Conservation (phyloP, 2,888 invertebrate species). For the Calliphora vomitoria region DNA sequence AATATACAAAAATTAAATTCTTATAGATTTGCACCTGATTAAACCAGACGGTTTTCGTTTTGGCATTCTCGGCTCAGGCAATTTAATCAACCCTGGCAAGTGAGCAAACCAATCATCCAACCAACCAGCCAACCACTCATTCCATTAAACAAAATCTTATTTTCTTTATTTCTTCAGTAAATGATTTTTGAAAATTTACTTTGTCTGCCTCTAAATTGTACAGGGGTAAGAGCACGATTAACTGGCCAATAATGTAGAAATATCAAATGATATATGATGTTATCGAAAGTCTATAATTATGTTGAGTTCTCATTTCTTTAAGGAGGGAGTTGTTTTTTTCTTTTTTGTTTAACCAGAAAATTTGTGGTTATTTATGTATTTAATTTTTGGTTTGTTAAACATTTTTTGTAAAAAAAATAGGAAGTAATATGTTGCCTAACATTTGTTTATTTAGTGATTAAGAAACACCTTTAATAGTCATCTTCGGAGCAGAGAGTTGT, state of each 20-base stretch:
- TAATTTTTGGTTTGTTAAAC: conserved; percentile 41
- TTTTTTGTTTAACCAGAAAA: conserved; percentile 56
- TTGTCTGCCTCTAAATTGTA: not conserved
- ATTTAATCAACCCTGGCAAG: conserved; percentile 60
- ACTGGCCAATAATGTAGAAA: conserved; percentile 44
- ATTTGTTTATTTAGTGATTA: conserved; percentile 69
- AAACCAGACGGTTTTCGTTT: conserved; percentile 68
- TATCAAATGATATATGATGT: conserved; percentile 72
- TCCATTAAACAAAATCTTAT: conserved; percentile 47
- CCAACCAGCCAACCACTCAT: conserved; percentile 15
- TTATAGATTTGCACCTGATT: conserved; percentile 78
- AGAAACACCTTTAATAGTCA: conserved; percentile 67
- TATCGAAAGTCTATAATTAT: conserved; percentile 72
- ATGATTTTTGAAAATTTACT: conserved; percentile 51
- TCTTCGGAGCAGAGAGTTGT: not conserved
- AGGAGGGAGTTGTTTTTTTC: conserved; percentile 3
- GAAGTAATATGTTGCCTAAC: conserved; percentile 46
- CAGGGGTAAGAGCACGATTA: not conserved
- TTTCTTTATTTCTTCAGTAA: conserved; percentile 21
- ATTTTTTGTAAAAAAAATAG: conserved; percentile 13
- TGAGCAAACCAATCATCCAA: conserved; percentile 31
- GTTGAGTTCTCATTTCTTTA: conserved; percentile 37
- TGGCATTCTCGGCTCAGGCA: conserved; percentile 38
- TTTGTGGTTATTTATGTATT: conserved; percentile 67
- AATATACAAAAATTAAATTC: conserved; percentile 63